Evolutionary conservation across 1,140 invertebrate species (phyloP), one percentile per base, ranked within the genome.

Genomic region (Trachymyrmex septentrionalis): DNA sequence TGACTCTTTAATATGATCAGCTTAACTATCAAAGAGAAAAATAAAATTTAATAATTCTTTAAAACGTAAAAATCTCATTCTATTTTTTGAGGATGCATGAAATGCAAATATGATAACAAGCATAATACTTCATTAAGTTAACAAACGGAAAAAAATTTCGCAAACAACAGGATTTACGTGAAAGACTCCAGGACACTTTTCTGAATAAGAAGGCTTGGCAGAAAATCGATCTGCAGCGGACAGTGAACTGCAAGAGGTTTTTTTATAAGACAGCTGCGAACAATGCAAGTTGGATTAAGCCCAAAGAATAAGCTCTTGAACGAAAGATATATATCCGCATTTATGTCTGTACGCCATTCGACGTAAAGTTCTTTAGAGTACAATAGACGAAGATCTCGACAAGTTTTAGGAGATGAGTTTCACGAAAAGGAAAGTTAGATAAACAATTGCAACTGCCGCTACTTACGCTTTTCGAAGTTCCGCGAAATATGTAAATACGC

Each of bases 231-330:
- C 21, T 27, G 66, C 53, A 48, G 73, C 53, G 77, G 53, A 55
- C 38, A 69, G 57, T 57, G 73, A 80, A 24, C 72, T 55, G 73
- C 21, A 38, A 86, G 84, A 64, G 85, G 27, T 77, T 87, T 85
- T 59, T 87, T 44, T 38, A 44, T 55, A 67, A 67, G 44, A 67
- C 50, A 61, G 24, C 53, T 57, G 21, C 80, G 67, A 81, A 84
- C 50, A 73, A 87, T 87, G 61, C 55, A 53, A 64, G 86, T 84
- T 85, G 77, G 80, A 87, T 87, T 82, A 87, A 82, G 48, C 57
- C n/a, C 77, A 64, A 86, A 86, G 85, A 73, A 73, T 66, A 72
- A 86, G 84, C 66, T 48, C 80, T 38, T 53, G 59, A 53, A 55
- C n/a, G 72, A 44, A 84, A 24, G 38, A 44, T 78, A 7, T 78